Evolutionary conservation across 2,113 vertebrate species (phyloP).

Genomic region (Actenoides hombroni): DNA sequence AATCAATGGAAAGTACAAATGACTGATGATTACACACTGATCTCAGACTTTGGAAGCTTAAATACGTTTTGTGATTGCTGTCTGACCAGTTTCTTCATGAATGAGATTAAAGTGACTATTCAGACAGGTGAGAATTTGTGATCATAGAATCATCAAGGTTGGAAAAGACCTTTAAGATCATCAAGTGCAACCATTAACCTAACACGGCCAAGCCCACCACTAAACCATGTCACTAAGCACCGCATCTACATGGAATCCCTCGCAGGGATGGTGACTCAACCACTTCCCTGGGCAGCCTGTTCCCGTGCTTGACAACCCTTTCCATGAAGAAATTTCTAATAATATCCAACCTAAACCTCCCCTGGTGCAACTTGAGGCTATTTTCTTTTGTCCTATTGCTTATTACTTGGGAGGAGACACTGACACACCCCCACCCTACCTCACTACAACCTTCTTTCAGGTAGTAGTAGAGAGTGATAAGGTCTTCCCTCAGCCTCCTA

Average conservation of each 20-base stretch:
- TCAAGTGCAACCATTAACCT: not conserved
- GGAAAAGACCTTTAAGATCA: not conserved
- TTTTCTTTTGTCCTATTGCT: not conserved
- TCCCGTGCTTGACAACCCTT: not conserved
- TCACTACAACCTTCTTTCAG: not conserved
- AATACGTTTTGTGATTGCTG: not conserved
- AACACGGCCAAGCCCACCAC: not conserved
- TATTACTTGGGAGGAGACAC: not conserved
- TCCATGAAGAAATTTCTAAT: not conserved
- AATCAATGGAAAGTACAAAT: not conserved
- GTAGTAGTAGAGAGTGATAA: not conserved
- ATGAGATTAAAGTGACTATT: not conserved
- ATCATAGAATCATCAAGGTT: not conserved
- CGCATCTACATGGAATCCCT: not conserved
- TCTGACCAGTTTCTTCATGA: not conserved
- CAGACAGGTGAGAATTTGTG: not conserved
- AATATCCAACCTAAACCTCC: not conserved
- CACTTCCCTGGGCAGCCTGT: not conserved
- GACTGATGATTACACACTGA: accelerated
- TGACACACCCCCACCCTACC: not conserved
- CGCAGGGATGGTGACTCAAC: not conserved
- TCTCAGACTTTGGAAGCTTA: not conserved
- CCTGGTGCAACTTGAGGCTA: not conserved
- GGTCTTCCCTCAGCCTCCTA: not conserved
- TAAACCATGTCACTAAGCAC: not conserved